Conservation (phyloP, 2,888 invertebrate species). For the Ethmia dodecea region DNA sequence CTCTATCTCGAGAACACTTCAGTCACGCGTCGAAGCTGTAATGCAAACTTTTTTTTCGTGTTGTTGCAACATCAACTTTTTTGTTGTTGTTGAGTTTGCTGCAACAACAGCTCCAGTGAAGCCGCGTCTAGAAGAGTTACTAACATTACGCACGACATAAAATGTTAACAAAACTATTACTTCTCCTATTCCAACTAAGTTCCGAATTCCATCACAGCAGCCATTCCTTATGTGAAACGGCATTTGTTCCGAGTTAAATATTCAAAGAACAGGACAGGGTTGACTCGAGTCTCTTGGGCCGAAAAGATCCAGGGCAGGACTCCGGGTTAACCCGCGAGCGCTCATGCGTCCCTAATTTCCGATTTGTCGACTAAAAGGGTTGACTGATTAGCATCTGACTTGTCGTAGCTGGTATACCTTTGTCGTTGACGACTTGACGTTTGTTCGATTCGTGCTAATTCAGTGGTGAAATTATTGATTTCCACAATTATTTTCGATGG, state of each 20-base stretch:
- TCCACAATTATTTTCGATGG: too few relatives aligned
- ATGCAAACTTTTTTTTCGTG: too few relatives aligned
- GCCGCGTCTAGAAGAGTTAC: too few relatives aligned
- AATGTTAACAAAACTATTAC: too few relatives aligned
- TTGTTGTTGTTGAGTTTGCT: too few relatives aligned
- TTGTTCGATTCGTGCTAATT: conserved; percentile 38
- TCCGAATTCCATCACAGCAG: not conserved
- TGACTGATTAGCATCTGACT: conserved; percentile 74
- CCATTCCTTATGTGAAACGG: conserved; percentile 36
- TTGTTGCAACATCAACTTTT: too few relatives aligned
- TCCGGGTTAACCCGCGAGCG: conserved; percentile 64
- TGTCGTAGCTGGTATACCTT: conserved; percentile 61
- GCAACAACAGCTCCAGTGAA: too few relatives aligned
- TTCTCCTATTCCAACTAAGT: too few relatives aligned
- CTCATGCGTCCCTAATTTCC: conserved; percentile 75
- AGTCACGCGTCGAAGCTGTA: too few relatives aligned
- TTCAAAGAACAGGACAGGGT: conserved; percentile 67
- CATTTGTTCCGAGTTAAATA: conserved; percentile 64
- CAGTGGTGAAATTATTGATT: conserved; percentile 35
- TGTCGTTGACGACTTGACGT: conserved; percentile 51
- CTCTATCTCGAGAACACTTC: too few relatives aligned
- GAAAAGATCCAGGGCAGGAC: conserved; percentile 39
- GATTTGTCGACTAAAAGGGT: conserved; percentile 74
- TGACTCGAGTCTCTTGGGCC: not conserved
- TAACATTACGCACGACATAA: too few relatives aligned